phyloP scores from a whole-genome alignment of 2,797 vertebrate species.

The Masticophis lateralis region DNA sequence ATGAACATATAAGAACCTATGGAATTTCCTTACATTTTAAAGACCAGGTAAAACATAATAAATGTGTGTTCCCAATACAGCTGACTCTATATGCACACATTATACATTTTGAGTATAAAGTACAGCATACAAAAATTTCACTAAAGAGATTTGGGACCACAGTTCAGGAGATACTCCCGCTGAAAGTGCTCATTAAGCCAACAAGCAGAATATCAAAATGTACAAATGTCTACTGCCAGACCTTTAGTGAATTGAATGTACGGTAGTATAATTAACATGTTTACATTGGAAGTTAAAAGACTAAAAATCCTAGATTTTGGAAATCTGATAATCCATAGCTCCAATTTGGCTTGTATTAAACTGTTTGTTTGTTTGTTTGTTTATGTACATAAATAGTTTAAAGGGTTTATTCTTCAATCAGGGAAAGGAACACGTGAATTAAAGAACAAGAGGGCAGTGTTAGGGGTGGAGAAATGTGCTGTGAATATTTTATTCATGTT shows the following conservation, averaged over 20 bases:
- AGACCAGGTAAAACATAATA: not conserved
- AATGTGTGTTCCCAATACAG: not conserved
- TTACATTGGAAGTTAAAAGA: conserved; percentile 21
- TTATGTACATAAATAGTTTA: not conserved
- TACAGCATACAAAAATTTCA: not conserved
- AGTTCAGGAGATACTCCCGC: not conserved
- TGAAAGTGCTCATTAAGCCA: not conserved
- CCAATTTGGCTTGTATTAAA: conserved; percentile 1
- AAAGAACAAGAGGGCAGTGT: conserved; percentile 61
- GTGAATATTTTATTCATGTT: conserved; percentile 70
- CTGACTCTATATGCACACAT: not conserved
- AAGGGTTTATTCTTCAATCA: conserved; percentile 36
- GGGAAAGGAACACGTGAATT: conserved; percentile 50
- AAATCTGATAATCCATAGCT: conserved; percentile 34
- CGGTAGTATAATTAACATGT: not conserved
- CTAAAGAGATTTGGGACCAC: not conserved
- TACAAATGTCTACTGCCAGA: not conserved
- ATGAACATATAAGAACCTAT: not conserved
- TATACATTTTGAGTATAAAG: not conserved
- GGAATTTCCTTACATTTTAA: not conserved
- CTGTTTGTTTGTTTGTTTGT: not conserved
- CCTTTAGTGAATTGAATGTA: not conserved
- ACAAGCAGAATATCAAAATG: not conserved
- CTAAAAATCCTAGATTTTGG: conserved; percentile 17
- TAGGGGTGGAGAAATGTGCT: conserved; percentile 45